Base-by-base conservation (phyloP, 2,888 invertebrate species). In the Sesia bembeciformis region DNA sequence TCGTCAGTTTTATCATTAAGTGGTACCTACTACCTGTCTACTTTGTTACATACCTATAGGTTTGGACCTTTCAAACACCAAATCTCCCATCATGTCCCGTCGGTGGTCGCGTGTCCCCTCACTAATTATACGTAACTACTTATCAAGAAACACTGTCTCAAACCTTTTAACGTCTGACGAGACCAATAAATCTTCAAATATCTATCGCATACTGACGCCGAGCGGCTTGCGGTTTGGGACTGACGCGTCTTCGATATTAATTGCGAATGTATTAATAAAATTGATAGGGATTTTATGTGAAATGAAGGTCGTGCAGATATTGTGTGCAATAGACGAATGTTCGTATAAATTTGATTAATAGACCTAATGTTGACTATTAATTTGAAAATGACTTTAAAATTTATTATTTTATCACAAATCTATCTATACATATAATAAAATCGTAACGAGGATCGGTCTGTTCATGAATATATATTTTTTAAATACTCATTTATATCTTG, bases 161-260 rank as follows among this genome's bases (percentile, higher is more conserved):
- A 81, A 78, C 81, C 88, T 88, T 85, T 89, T 88, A 87, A 85
- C 72, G 77, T 65, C 73, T 70, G 77, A 76, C 80, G 74, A 68
- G 66, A 63, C 70, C 76, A 74, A 89, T 89, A 89, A 88, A 89
- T 89, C 86, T 84, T 70, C 64, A 71, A 75, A 71, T 83, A 84
- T 86, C 84, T 68, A 66, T 60, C 70, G 62, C 62, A 59, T 59
- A 23, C 57, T 68, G 72, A 68, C 73, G 70, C 70, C 74, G 65
- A 59, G 57, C 61, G 53, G 38, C 56, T 62, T 59, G 66, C 62
- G 61, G 63, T 64, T 64, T 61, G 61, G 58, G 59, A 53, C 62
- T 54, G 57, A 43, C 39, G 46, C 23, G 62, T 66, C 68, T 66
- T 68, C 64, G 65, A 74, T 76, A 80, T 79, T 83, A 76, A 84